Base-by-base conservation (phyloP, 2,797 vertebrate genomes). In the Amazonetta brasiliensis region DNA sequence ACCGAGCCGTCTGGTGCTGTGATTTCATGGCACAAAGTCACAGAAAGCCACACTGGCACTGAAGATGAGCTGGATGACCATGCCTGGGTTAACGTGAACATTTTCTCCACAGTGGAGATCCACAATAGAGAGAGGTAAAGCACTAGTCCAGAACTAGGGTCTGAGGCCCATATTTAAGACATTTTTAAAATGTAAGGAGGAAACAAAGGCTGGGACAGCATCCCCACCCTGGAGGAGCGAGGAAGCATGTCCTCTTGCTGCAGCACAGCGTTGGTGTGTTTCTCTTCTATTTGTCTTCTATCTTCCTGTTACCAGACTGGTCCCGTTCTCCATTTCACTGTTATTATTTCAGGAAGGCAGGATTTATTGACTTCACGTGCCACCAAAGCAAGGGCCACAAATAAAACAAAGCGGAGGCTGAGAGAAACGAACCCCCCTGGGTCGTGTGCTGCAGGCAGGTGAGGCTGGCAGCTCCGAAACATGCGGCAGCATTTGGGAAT, bases 401-500 rank as follows among this genome's bases (percentile, higher is more conserved):
- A n/a, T 5, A 18, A n/a, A 52, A 28, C 28, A 23, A 28, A 19
- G 52, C 28, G 14, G 67, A 46, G 52, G 12, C 1, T 30, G 59
- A 39, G 33, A n/a, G 14, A 12, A 19, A n/a, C 23, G 2, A 28
- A 12, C 14, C 6, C 14, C 59, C 21, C 31, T 0, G 52, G 43
- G 20, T 9, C 0, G 1, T 2, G 12, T 2, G 43, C 63, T 16
- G 58, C 3, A 35, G 75, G 50, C 26, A 41, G 17, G 12, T 10
- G 41, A 52, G 67, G 37, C 26, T 58, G 41, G 41, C 26, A 17
- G 44, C 8, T 11, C 1, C 12, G 19, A 5, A 64, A 79, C 63
- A 54, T 0, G 5, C 37, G 17, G 41, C 22, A 6, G 54, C 3
- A 1, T 30, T 31, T 44, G 0, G 7, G 89, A 13, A 9, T 17